Base-by-base conservation (phyloP, 2,113 vertebrate genomes). In the Heptranchias perlo region DNA sequence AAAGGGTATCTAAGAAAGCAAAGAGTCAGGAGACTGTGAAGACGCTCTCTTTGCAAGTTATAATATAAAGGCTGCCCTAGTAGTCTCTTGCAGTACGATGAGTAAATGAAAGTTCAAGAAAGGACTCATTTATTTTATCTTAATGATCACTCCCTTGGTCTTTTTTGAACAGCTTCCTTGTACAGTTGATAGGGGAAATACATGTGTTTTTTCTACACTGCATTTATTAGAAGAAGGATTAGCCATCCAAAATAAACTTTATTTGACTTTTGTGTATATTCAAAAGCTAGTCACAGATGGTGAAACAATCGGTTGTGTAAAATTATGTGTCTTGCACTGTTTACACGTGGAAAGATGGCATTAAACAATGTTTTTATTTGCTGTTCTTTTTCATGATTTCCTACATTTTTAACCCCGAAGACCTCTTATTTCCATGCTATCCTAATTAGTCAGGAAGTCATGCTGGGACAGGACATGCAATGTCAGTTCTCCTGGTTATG, bases 81-180 rank as follows among this genome's bases (percentile, higher is more conserved):
- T 62, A 39, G 4, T 39, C 35, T 93, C 58, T 64, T 31, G 2
- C 64, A 94, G 18, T 18, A 14, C 25, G 39, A 47, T 52, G 39
- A 28, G 52, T 95, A 47, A 69, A 95, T 69, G 23, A 28, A 95
- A 95, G 47, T 52, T 95, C 23, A 95, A 95, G 65, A 91, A 52
- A 82, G 28, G 1, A 7, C 44, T 49, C 47, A 52, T 95, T 95
- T 95, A 73, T 95, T 95, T 69, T 94, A 69, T 49, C 64, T 95
- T 95, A 69, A 95, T 95, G 39, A 69, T 69, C 44, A 52, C 25
- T 35, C 25, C 18, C 3, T 31, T 44, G 23, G 58, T 95, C 39
- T 95, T 95, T 67, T 69, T 35, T 31, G 65, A 49, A 47, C 39
- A 67, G 62, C 7, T 49, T 31, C 65, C 44, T 49, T 0, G 65